Evolutionary conservation across 2,888 invertebrate species (phyloP).

Genomic region (Barypeithes pellucidus): DNA sequence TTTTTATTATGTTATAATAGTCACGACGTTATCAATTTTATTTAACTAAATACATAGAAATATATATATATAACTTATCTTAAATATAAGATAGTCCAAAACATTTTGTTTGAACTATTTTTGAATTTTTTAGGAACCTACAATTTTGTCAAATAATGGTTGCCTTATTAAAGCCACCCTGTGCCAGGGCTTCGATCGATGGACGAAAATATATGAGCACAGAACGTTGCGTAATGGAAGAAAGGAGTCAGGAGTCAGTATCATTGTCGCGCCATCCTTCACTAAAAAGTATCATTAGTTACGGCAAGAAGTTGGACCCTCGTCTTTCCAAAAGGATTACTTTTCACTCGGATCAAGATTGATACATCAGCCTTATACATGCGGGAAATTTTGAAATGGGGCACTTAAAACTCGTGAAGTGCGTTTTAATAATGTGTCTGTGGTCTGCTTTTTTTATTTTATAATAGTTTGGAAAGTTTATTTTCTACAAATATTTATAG

Average conservation of each 20-base stretch:
- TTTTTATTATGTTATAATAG: too few species aligned
- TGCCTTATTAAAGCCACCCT: neutral
- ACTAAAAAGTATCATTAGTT: constrained; percentile 56
- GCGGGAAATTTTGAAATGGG: constrained; percentile 40
- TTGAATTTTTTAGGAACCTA: too few species aligned
- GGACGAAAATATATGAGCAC: constrained; percentile 49
- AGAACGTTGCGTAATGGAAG: constrained; percentile 54
- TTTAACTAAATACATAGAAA: too few species aligned
- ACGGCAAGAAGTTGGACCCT: constrained; percentile 56
- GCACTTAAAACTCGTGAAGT: constrained; percentile 38
- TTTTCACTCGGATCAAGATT: constrained; percentile 52
- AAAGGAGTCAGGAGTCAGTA: constrained; percentile 54
- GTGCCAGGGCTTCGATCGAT: constrained; percentile 35
- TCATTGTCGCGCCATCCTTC: constrained; percentile 55
- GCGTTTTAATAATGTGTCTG: constrained; percentile 26
- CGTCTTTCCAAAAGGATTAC: constrained; percentile 55
- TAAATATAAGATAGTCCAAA: too few species aligned
- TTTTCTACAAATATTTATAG: too few species aligned
- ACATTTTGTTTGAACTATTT: too few species aligned
- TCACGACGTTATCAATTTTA: too few species aligned
- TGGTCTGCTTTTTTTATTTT: neutral
- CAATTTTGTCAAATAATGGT: neutral
- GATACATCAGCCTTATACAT: constrained; percentile 45
- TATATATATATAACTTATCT: too few species aligned
- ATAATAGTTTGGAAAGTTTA: neutral